These are phyloP conservation scores for Bombus waltoni DNA, from an alignment of 1,140 invertebrate genomes.

Conservation along the genomic window DNA sequence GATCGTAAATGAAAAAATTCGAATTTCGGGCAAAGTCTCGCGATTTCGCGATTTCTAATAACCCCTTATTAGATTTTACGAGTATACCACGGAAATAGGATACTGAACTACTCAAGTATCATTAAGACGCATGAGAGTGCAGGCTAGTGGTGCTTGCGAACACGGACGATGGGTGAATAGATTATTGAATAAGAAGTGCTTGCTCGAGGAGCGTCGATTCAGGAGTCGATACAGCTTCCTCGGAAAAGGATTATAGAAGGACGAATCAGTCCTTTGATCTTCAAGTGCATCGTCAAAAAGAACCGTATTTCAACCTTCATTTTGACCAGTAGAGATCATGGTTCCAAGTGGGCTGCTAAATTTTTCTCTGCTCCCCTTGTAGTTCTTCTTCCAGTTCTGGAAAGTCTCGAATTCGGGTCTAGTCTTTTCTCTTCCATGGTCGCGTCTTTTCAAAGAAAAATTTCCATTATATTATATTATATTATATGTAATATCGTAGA, in stretches of 20 bases:
- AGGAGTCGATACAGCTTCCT: constrained; percentile 32
- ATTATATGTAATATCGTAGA: not conserved
- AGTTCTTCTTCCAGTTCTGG: not conserved
- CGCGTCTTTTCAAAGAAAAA: not conserved
- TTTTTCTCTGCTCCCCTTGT: not conserved
- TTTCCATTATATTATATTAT: not conserved
- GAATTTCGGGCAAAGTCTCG: not conserved
- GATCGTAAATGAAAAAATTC: not conserved
- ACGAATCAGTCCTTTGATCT: constrained; percentile 32
- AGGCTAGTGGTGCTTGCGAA: constrained; percentile 35
- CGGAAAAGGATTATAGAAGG: constrained; percentile 25
- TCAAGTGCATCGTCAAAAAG: constrained; percentile 38
- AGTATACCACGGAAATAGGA: constrained; percentile 7
- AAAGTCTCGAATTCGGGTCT: not conserved
- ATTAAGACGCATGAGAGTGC: constrained; percentile 24
- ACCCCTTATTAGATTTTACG: constrained; percentile 18
- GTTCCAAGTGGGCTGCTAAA: constrained; percentile 14
- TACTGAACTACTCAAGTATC: constrained; percentile 26
- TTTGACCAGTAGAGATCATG: constrained; percentile 6
- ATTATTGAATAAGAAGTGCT: constrained; percentile 49
- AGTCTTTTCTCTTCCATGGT: not conserved
- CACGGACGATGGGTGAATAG: constrained; percentile 24
- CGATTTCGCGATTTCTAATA: no score
- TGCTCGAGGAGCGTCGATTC: constrained; percentile 32
- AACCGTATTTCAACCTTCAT: constrained; percentile 38